phyloP scores from a whole-genome alignment of 2,113 vertebrate genomes.

The Microcebus murinus region DNA sequence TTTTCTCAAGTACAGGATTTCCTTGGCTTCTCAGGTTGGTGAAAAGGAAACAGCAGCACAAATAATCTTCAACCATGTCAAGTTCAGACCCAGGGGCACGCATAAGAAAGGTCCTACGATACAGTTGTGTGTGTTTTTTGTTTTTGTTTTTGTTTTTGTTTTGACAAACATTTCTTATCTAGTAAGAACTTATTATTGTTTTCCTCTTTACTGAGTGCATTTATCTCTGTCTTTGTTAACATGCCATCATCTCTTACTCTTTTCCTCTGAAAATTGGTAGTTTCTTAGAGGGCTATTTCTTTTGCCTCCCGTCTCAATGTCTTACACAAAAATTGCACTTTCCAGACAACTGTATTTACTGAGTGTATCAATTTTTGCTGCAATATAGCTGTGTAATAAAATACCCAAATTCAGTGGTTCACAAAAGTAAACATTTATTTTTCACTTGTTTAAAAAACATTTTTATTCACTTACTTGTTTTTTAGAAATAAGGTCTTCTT shows the following conservation, averaged over 20 bases:
- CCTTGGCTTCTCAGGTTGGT: neutral
- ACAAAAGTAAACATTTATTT: slow-evolving; percentile 4
- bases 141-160: too few species aligned
- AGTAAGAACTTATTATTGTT: neutral
- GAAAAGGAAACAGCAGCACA: neutral
- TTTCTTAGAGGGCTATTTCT: neutral
- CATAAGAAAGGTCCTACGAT: too few species aligned
- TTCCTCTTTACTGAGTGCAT: neutral
- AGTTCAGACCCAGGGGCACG: neutral
- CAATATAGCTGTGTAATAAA: neutral
- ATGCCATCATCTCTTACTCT: neutral
- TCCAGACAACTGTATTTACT: neutral
- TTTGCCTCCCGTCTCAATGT: neutral
- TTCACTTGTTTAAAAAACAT: neutral
- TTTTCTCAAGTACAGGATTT: neutral
- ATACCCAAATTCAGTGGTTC: neutral
- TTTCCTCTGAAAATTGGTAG: neutral
- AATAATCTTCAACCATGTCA: neutral
- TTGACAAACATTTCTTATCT: too few species aligned
- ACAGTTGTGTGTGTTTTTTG: too few species aligned
- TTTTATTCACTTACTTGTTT: too few species aligned
- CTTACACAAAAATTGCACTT: neutral
- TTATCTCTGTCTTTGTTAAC: neutral
- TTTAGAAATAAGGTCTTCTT: too few species aligned
- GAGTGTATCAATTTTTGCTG: neutral